Percentiles rank a stretch among this genome's conserved stretches.
phyloP scores from a whole-genome alignment of 2,797 vertebrate species.

The Pterois miles region DNA sequence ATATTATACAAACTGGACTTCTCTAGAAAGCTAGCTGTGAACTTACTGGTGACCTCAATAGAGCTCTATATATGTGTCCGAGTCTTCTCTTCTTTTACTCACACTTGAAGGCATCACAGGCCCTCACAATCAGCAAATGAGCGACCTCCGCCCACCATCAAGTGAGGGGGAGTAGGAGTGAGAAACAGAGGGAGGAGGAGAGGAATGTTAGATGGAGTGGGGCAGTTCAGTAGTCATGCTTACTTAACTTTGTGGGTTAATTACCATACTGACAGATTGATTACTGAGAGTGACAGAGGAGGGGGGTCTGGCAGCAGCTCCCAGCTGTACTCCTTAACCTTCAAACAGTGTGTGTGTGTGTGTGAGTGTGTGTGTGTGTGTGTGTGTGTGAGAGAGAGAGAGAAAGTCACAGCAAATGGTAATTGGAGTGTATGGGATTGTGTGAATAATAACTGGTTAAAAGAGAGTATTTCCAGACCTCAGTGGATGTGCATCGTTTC shows the following conservation, averaged over 20 bases:
- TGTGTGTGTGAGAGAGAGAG: neutral
- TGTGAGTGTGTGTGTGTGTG: conserved; percentile 22
- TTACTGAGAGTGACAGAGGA: conserved; percentile 74
- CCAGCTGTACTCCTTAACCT: conserved; percentile 73
- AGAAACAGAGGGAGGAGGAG: conserved; percentile 61
- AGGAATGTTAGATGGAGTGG: conserved; percentile 72
- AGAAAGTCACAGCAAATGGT: conserved; percentile 32
- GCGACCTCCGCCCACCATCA: conserved; percentile 54
- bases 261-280: conserved; percentile 81
- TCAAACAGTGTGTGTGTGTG: conserved; percentile 34
- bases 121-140: conserved; percentile 56
- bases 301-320: conserved; percentile 65
- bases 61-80: neutral
- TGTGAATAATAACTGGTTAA: conserved; percentile 33
- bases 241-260: conserved; percentile 82
- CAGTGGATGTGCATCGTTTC: conserved; percentile 1
- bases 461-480: conserved; percentile 32
- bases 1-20: neutral
- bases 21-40: neutral
- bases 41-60: neutral
- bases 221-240: conserved; percentile 79
- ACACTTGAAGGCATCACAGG: conserved; percentile 39
- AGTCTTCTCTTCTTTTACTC: conserved; percentile 1
- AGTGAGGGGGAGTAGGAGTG: conserved; percentile 51
- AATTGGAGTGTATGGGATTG: conserved; percentile 17